Conservation (phyloP, 2,113 vertebrate species). For the Chaetodon auriga region DNA sequence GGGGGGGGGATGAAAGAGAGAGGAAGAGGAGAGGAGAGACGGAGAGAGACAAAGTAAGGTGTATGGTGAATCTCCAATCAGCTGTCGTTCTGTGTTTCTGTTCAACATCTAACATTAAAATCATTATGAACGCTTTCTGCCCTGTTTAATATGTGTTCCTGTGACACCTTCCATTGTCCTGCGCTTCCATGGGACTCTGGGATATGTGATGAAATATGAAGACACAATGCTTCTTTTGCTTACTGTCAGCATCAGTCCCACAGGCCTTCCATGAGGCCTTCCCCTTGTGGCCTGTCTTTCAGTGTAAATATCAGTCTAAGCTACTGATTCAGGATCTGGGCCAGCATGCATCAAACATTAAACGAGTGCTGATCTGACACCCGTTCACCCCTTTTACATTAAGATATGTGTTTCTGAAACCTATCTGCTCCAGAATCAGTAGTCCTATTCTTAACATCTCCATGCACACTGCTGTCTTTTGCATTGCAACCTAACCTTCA, state of each 20-base stretch:
- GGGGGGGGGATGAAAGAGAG: background rate
- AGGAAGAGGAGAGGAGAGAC: constrained; percentile 5
- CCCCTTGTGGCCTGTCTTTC: constrained; percentile 31
- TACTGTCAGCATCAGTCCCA: constrained; percentile 36
- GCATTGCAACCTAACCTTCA: background rate
- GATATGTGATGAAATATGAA: constrained; percentile 49
- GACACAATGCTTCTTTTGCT: constrained; percentile 36
- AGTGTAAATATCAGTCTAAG: constrained; percentile 49
- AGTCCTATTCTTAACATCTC: constrained; percentile 42
- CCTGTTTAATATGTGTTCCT: constrained; percentile 13
- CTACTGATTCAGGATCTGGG: constrained; percentile 42
- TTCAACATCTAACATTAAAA: constrained; percentile 5
- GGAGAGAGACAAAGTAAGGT: constrained; percentile 41
- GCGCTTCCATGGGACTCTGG: constrained; percentile 22
- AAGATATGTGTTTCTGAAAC: constrained; percentile 41
- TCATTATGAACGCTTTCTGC: background rate
- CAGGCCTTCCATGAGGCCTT: constrained; percentile 37
- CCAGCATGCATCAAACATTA: constrained; percentile 41
- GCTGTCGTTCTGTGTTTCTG: constrained; percentile 17
- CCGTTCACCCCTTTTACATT: constrained; percentile 32
- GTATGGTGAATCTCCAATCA: constrained; percentile 41
- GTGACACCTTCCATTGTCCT: constrained; percentile 15
- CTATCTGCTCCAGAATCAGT: constrained; percentile 45
- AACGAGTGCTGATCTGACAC: constrained; percentile 46
- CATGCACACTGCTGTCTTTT: constrained; percentile 3